Percentiles rank a stretch among this genome's conserved stretches.
phyloP scores from a whole-genome alignment of 2,113 vertebrate species.

The Gallinago media region DNA sequence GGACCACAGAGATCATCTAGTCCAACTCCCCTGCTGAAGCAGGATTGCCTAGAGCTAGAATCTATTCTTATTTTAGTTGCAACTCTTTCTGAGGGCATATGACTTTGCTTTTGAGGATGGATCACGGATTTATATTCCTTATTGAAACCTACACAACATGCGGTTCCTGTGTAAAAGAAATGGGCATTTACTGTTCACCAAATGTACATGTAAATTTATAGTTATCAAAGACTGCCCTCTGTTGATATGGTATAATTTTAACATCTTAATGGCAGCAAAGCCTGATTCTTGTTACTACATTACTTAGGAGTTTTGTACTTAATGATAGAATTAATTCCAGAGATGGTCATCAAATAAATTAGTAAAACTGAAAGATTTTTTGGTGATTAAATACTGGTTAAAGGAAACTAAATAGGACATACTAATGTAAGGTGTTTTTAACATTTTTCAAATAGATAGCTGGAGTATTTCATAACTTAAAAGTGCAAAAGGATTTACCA shows the following conservation, averaged over 20 bases:
- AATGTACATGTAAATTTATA: neutral
- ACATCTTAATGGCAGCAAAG: fast-evolving
- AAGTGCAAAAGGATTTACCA: neutral
- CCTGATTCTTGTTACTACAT: neutral
- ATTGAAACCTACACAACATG: neutral
- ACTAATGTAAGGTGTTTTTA: fast-evolving
- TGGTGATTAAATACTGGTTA: neutral
- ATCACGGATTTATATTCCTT: neutral
- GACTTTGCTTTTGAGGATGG: neutral
- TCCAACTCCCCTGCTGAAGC: too few relatives aligned
- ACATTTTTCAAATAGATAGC: neutral
- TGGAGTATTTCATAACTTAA: neutral
- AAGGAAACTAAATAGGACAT: neutral
- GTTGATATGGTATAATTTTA: slow-evolving; percentile 2
- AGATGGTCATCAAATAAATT: neutral
- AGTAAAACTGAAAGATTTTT: neutral
- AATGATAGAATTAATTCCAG: neutral
- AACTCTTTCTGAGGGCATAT: neutral
- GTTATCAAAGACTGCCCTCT: slow-evolving; percentile 62
- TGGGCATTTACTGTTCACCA: neutral
- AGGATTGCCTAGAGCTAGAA: too few relatives aligned
- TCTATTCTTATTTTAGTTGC: neutral
- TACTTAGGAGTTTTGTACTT: neutral
- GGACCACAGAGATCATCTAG: too few relatives aligned
- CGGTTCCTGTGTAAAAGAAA: neutral